phyloP scores from a whole-genome alignment of 2,113 vertebrate genomes.

The Camelus dromedarius region DNA sequence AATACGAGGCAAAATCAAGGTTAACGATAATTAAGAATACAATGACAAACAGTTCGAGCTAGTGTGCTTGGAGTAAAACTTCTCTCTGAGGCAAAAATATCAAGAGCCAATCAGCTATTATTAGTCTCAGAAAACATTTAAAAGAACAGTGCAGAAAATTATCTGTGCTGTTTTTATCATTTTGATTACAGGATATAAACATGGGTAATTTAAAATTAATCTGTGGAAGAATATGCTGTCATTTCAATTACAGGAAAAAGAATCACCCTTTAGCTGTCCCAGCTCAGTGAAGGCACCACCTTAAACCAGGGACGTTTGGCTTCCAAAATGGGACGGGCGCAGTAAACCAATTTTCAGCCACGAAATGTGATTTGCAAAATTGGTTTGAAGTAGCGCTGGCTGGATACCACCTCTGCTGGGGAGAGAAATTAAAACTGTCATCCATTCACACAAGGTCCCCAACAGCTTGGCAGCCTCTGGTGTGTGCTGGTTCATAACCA shows the following conservation, averaged over 20 bases:
- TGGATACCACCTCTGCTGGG: slow-evolving; percentile 67
- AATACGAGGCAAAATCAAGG: slow-evolving; percentile 55
- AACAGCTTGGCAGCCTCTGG: slow-evolving; percentile 71
- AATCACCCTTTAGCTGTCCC: slow-evolving; percentile 48
- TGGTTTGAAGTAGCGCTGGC: slow-evolving; percentile 71
- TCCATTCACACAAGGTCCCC: slow-evolving; percentile 72
- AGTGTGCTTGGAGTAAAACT: neutral
- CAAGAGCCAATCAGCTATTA: slow-evolving; percentile 34
- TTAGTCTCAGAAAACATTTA: slow-evolving; percentile 50
- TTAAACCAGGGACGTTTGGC: slow-evolving; percentile 10
- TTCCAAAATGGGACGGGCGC: neutral
- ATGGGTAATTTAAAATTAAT: slow-evolving; percentile 75
- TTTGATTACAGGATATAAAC: slow-evolving; percentile 78
- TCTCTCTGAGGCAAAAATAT: neutral
- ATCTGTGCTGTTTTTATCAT: slow-evolving; percentile 66
- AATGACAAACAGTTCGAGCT: slow-evolving; percentile 28
- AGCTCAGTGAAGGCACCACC: neutral
- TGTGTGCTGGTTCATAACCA: slow-evolving; percentile 58
- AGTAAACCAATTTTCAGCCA: slow-evolving; percentile 75
- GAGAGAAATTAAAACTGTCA: slow-evolving; percentile 84
- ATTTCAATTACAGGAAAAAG: slow-evolving; percentile 71
- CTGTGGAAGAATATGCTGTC: slow-evolving; percentile 76
- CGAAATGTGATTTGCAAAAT: slow-evolving; percentile 76
- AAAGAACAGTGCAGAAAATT: slow-evolving; percentile 71
- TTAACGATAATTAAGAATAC: slow-evolving; percentile 64